Conservation (phyloP, 2,797 vertebrate genomes). For the Harpagifer antarcticus region DNA sequence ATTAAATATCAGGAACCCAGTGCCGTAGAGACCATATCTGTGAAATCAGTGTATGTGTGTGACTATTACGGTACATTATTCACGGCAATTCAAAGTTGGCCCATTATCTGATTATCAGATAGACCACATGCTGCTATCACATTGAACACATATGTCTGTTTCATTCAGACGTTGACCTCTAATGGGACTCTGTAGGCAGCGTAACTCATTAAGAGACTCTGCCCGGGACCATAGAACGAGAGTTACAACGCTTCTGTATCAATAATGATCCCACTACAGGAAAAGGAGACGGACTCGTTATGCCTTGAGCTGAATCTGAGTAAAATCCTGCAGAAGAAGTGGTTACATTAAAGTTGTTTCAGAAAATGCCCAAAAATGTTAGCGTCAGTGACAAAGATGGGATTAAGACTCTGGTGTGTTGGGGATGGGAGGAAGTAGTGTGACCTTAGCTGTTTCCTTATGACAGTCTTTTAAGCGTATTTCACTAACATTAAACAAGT, state of each 20-base stretch:
- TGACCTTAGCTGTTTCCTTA: background rate
- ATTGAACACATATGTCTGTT: constrained; percentile 30
- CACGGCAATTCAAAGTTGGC: constrained; percentile 43
- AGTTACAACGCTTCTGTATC: constrained; percentile 27
- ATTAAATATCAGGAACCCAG: constrained; percentile 45
- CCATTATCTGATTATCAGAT: constrained; percentile 49
- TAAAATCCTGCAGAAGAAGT: background rate
- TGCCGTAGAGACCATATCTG: constrained; percentile 14
- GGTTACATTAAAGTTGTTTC: background rate
- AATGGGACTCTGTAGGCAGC: constrained; percentile 29
- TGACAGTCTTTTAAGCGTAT: background rate
- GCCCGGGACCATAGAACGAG: constrained; percentile 14
- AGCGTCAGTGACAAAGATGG: background rate
- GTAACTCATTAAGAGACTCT: constrained; percentile 40
- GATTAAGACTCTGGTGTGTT: background rate
- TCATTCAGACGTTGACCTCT: constrained; percentile 31
- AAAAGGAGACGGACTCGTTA: background rate
- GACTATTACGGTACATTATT: constrained; percentile 53
- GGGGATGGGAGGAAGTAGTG: background rate
- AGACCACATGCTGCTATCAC: constrained; percentile 34
- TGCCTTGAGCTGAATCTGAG: constrained; percentile 11
- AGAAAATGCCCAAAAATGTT: background rate
- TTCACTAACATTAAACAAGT: background rate
- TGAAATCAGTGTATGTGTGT: constrained; percentile 41
- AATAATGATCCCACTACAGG: constrained; percentile 8